These are phyloP conservation scores for Hetaerina americana DNA, from an alignment of 1,140 invertebrate species.

Conservation along the genomic window DNA sequence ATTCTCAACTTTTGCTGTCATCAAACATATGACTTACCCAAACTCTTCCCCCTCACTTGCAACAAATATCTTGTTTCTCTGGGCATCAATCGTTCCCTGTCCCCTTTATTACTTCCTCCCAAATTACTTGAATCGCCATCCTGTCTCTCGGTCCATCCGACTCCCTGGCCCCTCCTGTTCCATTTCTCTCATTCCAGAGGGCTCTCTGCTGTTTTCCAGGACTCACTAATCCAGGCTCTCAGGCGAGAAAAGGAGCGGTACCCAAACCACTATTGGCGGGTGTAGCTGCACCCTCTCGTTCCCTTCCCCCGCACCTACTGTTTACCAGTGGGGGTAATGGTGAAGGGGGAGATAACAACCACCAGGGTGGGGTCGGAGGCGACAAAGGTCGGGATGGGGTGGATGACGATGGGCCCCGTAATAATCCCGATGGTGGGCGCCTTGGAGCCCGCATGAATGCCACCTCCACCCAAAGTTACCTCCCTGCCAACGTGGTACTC, in stretches of 20 bases:
- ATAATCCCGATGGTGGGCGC: not conserved
- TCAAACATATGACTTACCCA: too few species aligned
- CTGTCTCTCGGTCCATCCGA: not conserved
- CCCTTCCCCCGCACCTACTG: not conserved
- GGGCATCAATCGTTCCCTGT: too few species aligned
- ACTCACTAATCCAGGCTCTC: constrained; percentile 67
- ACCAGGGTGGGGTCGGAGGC: not conserved
- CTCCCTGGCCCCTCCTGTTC: not conserved
- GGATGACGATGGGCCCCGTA: not conserved
- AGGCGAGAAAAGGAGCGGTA: constrained; percentile 69
- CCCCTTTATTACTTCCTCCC: too few species aligned
- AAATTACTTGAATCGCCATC: too few species aligned
- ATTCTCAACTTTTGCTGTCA: too few species aligned
- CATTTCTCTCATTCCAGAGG: constrained; percentile 35
- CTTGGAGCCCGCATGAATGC: not conserved
- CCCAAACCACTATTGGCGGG: constrained; percentile 66
- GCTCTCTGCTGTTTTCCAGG: constrained; percentile 77
- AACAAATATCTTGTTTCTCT: too few species aligned
- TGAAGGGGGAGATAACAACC: not conserved
- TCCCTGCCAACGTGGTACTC: not conserved
- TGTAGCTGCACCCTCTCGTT: constrained; percentile 29
- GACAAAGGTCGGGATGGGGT: not conserved
- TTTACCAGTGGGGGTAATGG: not conserved
- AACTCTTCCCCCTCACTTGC: too few species aligned
- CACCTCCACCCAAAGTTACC: not conserved